Base-by-base conservation (phyloP, 2,888 invertebrate species). In the Deilephila elpenor region DNA sequence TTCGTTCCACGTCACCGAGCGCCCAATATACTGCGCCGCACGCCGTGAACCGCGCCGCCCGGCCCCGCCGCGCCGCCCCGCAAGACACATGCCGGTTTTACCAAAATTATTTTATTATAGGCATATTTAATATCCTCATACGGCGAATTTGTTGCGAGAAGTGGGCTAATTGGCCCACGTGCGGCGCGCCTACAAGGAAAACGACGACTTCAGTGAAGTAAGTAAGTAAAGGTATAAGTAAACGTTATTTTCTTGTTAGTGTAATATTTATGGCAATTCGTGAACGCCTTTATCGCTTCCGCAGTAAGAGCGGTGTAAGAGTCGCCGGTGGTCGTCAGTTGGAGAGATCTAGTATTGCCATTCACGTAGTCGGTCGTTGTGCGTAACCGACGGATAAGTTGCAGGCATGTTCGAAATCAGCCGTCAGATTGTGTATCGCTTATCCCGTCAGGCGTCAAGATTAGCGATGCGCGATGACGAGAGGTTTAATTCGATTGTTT, bases 161-260 rank as follows among this genome's bases (percentile, higher is more conserved):
- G 37, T 44, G 37, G 64, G 64, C 64, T 64, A 37, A 64, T 64
- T 64, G 37, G 64, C 37, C 64, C 64, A 34, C 64, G 44, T 44
- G 64, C 64, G 44, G 44, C 64, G 44, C 64, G 64, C 1, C n/a
- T n/a, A 37, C 32, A n/a, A 62, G 62, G 62, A 37, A 62, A 62
- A 62, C n/a, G n/a, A n/a, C 34, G 25, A 25, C 51, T 44, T 0
- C 3, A 19, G 25, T 51, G 44, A n/a, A n/a, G n/a, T n/a, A n/a
- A n/a, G n/a, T n/a, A n/a, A n/a, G n/a, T n/a, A n/a, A n/a, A n/a
- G n/a, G n/a, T n/a, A n/a, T n/a, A n/a, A n/a, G n/a, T n/a, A 29
- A 20, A 29, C 17, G 60, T 17, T 44, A 44, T 44, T 29, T 29
- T 14, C n/a, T 29, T 60, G 8, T 60, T 29, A 17, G 14, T 17